Conservation (phyloP, 2,888 invertebrate species). For the Patella pellucida region DNA sequence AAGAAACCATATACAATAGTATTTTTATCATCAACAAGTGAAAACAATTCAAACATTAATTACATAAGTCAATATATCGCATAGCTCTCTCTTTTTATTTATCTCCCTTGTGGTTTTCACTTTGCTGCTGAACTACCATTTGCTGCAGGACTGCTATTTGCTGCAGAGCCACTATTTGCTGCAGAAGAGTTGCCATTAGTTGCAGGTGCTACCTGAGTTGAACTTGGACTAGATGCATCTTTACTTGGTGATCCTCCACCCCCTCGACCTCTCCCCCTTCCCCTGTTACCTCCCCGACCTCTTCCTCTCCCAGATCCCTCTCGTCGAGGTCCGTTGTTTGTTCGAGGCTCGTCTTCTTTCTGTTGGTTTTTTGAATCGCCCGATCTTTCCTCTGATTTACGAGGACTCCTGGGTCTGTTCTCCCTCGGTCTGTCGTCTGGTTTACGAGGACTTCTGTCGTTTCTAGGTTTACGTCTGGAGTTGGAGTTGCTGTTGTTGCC, state of each 20-base stretch:
- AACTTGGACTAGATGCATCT: constrained; percentile 1
- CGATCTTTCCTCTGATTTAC: too few species aligned
- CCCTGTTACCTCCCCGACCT: constrained; percentile 32
- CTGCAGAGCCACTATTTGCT: too few species aligned
- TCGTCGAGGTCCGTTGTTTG: constrained; percentile 12
- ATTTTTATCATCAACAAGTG: too few species aligned
- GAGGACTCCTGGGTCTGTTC: background rate
- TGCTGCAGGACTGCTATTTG: too few species aligned
- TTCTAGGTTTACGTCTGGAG: background rate
- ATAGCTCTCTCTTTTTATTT: too few species aligned
- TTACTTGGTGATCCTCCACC: constrained; percentile 25
- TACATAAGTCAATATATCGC: too few species aligned
- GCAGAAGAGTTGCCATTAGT: background rate
- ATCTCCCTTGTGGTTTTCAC: too few species aligned
- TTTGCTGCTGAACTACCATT: too few species aligned
- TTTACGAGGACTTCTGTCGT: background rate
- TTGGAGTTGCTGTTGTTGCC: background rate
- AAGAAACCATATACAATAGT: too few species aligned
- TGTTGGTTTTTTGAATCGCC: too few species aligned
- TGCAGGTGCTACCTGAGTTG: background rate
- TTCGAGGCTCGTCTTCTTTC: background rate
- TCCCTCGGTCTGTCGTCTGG: background rate
- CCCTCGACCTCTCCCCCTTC: constrained; percentile 34
- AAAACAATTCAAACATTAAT: too few species aligned
- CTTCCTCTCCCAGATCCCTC: constrained; percentile 28